Percentiles rank a stretch among this genome's conserved stretches.
phyloP scores from a whole-genome alignment of 2,888 invertebrate species.

The Plusia festucae region DNA sequence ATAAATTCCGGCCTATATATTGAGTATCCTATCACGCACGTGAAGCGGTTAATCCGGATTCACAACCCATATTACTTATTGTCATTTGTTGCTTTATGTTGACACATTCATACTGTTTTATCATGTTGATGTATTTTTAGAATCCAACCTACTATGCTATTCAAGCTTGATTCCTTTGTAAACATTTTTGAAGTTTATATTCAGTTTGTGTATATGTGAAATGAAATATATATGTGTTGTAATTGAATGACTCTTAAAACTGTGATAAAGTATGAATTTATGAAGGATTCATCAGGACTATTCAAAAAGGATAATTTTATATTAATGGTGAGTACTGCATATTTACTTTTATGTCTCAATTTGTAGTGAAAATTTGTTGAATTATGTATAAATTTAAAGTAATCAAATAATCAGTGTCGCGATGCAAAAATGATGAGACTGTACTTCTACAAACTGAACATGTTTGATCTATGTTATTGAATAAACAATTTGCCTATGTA shows the following conservation, averaged over 20 bases:
- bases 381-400: neutral
- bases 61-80: slow-evolving; percentile 77
- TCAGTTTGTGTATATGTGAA: slow-evolving; percentile 59
- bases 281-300: slow-evolving; percentile 68
- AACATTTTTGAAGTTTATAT: slow-evolving; percentile 72
- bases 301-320: slow-evolving; percentile 68
- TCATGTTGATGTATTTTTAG: slow-evolving; percentile 87
- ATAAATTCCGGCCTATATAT: slow-evolving; percentile 53
- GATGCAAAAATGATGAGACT: neutral
- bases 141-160: slow-evolving; percentile 78
- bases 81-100: slow-evolving; percentile 82
- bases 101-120: slow-evolving; percentile 85
- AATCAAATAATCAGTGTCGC: neutral
- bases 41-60: slow-evolving; percentile 80
- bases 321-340: slow-evolving; percentile 80
- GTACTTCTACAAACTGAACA: neutral
- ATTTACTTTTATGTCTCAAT: slow-evolving; percentile 7
- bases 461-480: neutral
- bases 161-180: slow-evolving; percentile 81
- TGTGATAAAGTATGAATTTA: slow-evolving; percentile 72
- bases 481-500: neutral
- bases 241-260: slow-evolving; percentile 58
- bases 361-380: neutral
- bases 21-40: slow-evolving; percentile 58
- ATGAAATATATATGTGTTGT: slow-evolving; percentile 53